Conservation (phyloP, 2,888 invertebrate species). For the Chaetogeoica ovagalla region DNA sequence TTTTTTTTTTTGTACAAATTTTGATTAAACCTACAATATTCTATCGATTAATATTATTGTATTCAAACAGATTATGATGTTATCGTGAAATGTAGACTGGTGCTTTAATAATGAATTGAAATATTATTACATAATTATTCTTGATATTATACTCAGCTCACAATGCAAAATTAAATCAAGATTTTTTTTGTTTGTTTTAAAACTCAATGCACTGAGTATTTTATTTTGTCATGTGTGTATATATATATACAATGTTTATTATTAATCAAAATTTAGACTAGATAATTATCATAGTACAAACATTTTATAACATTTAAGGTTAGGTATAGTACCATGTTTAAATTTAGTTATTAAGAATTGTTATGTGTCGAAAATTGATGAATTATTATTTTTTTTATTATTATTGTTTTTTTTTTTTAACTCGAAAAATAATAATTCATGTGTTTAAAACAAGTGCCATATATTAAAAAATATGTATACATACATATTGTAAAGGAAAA, state of each 20-base stretch:
- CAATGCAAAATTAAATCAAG: conserved; percentile 27
- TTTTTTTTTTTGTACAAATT: conserved; percentile 16
- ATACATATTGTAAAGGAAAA: not conserved
- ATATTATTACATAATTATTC: conserved; percentile 37
- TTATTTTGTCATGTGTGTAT: conserved; percentile 39
- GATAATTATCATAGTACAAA: conserved; percentile 49
- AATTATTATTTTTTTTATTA: not conserved
- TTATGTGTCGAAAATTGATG: conserved; percentile 15
- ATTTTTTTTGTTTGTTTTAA: conserved; percentile 26
- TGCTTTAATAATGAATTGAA: conserved; percentile 32
- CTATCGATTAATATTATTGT: not conserved
- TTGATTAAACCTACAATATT: not conserved
- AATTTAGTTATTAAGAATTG: conserved; percentile 43
- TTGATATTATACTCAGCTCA: conserved; percentile 42
- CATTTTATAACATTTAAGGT: conserved; percentile 29
- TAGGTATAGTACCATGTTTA: conserved; percentile 38
- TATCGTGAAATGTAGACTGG: conserved; percentile 39
- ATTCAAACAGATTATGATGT: conserved; percentile 10
- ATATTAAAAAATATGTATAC: conserved; percentile 13
- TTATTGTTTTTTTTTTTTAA: conserved; percentile 19
- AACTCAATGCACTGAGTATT: conserved; percentile 39
- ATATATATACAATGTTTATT: conserved; percentile 37
- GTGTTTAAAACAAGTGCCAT: conserved; percentile 41
- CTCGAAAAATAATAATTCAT: conserved; percentile 4
- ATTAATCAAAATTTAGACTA: conserved; percentile 37